Percentiles rank a stretch among this genome's conserved stretches.
phyloP scores from a whole-genome alignment of 2,113 vertebrate genomes.

The Vulpes ferrilata region DNA sequence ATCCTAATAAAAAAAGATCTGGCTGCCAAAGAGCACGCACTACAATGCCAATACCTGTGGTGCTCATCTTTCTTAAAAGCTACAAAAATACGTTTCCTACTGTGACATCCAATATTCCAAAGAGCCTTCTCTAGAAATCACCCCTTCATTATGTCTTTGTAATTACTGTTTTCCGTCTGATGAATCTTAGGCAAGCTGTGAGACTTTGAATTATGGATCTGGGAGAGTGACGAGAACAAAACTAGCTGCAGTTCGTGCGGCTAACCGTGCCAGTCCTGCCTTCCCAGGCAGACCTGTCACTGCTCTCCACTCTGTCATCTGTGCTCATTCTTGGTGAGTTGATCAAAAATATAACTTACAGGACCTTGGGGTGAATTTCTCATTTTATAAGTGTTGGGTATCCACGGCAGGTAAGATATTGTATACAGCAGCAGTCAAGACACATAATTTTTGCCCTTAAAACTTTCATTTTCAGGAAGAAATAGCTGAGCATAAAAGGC shows the following conservation, averaged over 20 bases:
- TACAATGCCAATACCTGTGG: neutral
- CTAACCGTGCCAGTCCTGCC: rapidly evolving
- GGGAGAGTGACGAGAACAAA: neutral
- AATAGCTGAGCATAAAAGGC: neutral
- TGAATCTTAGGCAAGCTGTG: slow-evolving; percentile 55
- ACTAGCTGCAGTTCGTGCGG: neutral
- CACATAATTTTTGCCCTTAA: neutral
- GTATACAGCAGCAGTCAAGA: neutral
- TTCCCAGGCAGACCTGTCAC: neutral
- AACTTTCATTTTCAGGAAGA: neutral
- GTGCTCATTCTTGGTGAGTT: neutral
- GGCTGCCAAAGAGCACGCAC: neutral
- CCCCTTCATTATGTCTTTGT: slow-evolving; percentile 55
- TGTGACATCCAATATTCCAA: neutral
- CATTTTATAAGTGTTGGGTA: neutral
- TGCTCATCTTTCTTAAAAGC: slow-evolving; percentile 58
- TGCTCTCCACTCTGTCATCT: neutral
- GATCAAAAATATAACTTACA: neutral
- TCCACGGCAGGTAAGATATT: neutral
- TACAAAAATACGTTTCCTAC: slow-evolving; percentile 39
- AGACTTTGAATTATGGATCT: slow-evolving; percentile 66
- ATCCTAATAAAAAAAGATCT: neutral
- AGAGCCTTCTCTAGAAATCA: slow-evolving; percentile 53
- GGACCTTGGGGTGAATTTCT: neutral
- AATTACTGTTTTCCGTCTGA: slow-evolving; percentile 70